Evolutionary conservation across 2,888 invertebrate species (phyloP).

Genomic region (Halictus ligatus): DNA sequence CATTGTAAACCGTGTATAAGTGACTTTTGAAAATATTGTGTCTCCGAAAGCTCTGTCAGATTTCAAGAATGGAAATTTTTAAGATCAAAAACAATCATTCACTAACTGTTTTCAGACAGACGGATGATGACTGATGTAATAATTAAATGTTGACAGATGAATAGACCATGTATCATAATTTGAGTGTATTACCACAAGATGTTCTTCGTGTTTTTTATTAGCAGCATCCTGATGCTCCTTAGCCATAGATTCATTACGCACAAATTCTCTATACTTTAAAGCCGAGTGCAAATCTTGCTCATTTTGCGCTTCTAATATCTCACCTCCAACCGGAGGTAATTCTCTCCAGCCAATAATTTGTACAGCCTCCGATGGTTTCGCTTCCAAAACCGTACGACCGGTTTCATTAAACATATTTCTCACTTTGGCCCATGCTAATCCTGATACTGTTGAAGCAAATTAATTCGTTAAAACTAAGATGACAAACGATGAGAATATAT

Average conservation of each 20-base stretch:
- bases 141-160: background rate
- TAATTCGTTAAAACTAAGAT: background rate
- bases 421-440: slow-evolving; percentile 93
- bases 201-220: slow-evolving; percentile 87
- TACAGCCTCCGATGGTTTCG: slow-evolving; percentile 92
- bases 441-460: slow-evolving; percentile 89
- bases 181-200: slow-evolving; percentile 84
- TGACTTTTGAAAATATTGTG: background rate
- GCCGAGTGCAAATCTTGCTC: slow-evolving; percentile 90
- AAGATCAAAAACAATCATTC: no score
- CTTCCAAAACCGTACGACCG: slow-evolving; percentile 88
- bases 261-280: slow-evolving; percentile 87
- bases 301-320: slow-evolving; percentile 92
- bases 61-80: no score
- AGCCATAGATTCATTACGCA: slow-evolving; percentile 88
- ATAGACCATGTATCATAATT: background rate
- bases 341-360: slow-evolving; percentile 96
- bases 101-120: background rate
- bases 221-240: slow-evolving; percentile 88
- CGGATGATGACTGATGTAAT: background rate
- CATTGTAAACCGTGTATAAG: slow-evolving; percentile 14
- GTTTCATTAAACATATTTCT: slow-evolving; percentile 92
- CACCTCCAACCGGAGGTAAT: slow-evolving; percentile 95
- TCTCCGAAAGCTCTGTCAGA: background rate
- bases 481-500: background rate